Evolutionary conservation across 2,797 vertebrate genomes (phyloP).

Genomic region (Siniperca obscura): DNA sequence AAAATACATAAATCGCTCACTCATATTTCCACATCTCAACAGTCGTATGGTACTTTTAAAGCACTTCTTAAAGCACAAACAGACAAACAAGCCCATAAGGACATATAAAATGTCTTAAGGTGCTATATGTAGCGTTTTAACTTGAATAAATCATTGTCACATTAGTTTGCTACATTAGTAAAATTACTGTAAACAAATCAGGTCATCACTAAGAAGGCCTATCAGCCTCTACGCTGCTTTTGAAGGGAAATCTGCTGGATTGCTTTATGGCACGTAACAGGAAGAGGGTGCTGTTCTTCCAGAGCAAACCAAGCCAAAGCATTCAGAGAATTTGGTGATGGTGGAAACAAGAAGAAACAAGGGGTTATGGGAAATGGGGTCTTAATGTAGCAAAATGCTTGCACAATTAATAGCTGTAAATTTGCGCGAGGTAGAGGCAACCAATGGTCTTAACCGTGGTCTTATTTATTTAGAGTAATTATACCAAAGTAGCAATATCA

Average conservation of each 20-base stretch:
- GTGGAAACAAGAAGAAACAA: neutral
- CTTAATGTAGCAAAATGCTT: constrained; percentile 4
- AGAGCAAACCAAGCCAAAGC: neutral
- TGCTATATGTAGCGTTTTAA: constrained; percentile 45
- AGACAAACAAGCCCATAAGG: constrained; percentile 47
- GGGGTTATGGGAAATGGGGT: neutral
- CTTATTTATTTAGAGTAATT: constrained; percentile 45
- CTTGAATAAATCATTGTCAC: constrained; percentile 23
- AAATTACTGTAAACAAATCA: constrained; percentile 28
- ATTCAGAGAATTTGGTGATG: neutral
- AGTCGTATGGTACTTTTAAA: constrained; percentile 85
- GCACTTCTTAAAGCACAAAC: constrained; percentile 83
- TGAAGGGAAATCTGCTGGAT: constrained; percentile 14
- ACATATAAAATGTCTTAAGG: constrained; percentile 59
- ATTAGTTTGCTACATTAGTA: constrained; percentile 21
- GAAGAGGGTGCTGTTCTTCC: neutral
- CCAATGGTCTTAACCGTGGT: neutral
- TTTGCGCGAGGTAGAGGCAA: constrained; percentile 28
- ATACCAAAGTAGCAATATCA: constrained; percentile 37
- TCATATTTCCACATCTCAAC: constrained; percentile 80
- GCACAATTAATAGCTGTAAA: constrained; percentile 7
- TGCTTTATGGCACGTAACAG: constrained; percentile 6
- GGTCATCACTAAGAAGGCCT: neutral
- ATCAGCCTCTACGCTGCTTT: constrained; percentile 1
- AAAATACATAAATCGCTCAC: constrained; percentile 78